Percentiles rank a stretch among this genome's conserved stretches.
phyloP scores from a whole-genome alignment of 2,797 vertebrate species.

The Melanogrammus aeglefinus region DNA sequence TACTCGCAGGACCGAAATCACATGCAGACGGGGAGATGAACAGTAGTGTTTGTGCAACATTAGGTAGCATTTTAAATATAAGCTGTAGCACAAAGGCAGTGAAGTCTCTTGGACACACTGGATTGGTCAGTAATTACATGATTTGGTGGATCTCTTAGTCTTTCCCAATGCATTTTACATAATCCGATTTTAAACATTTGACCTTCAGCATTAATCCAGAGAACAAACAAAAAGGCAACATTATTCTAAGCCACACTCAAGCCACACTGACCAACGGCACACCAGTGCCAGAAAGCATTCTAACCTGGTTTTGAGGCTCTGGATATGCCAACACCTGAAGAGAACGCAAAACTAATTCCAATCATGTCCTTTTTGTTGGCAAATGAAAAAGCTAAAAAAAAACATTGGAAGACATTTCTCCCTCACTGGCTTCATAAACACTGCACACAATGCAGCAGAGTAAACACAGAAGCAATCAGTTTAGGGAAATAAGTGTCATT shows the following conservation, averaged over 20 bases:
- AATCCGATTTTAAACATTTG: background rate
- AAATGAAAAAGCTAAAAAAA: background rate
- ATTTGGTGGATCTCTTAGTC: constrained; percentile 51
- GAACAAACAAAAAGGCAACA: constrained; percentile 18
- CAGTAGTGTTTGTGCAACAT: constrained; percentile 16
- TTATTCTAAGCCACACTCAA: constrained; percentile 40
- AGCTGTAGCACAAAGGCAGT: constrained; percentile 27
- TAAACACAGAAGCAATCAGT: constrained; percentile 47
- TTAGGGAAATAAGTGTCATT: constrained; percentile 27
- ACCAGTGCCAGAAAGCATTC: constrained; percentile 42
- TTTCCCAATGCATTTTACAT: constrained; percentile 54
- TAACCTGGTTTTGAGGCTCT: constrained; percentile 38
- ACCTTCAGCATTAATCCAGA: background rate
- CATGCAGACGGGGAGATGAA: constrained; percentile 65
- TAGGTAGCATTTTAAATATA: constrained; percentile 33
- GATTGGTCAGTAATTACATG: constrained; percentile 32
- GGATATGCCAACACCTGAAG: constrained; percentile 23
- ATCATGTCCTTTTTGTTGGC: background rate
- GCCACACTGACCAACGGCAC: constrained; percentile 39
- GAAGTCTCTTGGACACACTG: constrained; percentile 30
- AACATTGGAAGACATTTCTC: constrained; percentile 32
- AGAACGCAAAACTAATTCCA: background rate
- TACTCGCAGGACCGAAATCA: constrained; percentile 34
- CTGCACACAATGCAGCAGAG: constrained; percentile 50
- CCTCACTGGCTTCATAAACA: constrained; percentile 27